Evolutionary conservation across 2,888 invertebrate genomes (phyloP).

Genomic region (Urechis unicinctus): DNA sequence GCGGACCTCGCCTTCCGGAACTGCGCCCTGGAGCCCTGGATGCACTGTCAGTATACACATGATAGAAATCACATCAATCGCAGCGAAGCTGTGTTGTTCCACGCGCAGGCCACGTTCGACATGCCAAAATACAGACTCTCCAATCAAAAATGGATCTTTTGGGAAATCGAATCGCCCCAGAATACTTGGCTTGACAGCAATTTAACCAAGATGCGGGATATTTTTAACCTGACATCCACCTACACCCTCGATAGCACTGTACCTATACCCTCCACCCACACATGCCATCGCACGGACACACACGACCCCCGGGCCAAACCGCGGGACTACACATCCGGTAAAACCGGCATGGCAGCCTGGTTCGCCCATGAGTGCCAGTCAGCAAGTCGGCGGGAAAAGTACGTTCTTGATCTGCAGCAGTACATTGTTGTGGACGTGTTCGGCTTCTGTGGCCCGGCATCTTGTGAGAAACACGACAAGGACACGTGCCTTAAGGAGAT

Average conservation of each 20-base stretch:
- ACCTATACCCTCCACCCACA: neutral
- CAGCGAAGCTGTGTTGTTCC: neutral
- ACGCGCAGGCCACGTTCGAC: neutral
- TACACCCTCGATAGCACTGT: neutral
- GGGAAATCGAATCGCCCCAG: neutral
- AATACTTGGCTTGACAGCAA: neutral
- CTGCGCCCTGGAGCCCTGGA: neutral
- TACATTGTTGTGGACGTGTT: constrained; percentile 22
- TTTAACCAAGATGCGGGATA: neutral
- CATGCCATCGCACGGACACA: neutral
- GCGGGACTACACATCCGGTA: neutral
- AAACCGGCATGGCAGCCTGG: constrained; percentile 20
- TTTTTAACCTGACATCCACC: neutral
- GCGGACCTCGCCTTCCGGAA: neutral
- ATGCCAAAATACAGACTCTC: neutral
- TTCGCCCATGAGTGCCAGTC: constrained; percentile 25
- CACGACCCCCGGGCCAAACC: neutral
- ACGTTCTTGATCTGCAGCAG: constrained; percentile 19
- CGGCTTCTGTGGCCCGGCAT: constrained; percentile 20
- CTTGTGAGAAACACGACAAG: neutral
- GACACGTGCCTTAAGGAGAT: neutral
- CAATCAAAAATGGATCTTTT: neutral
- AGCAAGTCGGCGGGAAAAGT: constrained; percentile 18
- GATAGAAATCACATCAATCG: neutral
- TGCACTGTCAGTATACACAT: neutral